Percentiles rank a stretch among this genome's conserved stretches.
Evolutionary conservation across 2,888 invertebrate species (phyloP).

Genomic region (Andrena fulva): DNA sequence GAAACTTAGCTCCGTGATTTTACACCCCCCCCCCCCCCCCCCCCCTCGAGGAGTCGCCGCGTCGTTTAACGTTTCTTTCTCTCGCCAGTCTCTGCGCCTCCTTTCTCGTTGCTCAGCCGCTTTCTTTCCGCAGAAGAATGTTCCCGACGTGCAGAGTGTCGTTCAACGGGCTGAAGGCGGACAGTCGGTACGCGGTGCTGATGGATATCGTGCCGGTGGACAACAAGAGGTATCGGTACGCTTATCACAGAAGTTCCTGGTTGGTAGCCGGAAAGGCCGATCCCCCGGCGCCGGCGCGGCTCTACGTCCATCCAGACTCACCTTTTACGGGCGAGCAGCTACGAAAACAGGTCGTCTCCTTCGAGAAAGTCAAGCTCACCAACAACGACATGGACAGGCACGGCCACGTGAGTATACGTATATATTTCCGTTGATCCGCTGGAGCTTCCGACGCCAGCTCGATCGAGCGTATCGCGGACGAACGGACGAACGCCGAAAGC

Average conservation of each 20-base stretch:
- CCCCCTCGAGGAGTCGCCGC: not conserved
- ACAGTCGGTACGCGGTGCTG: conserved; percentile 95
- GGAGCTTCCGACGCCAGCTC: not conserved
- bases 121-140: conserved; percentile 92
- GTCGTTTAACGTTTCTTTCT: not conserved
- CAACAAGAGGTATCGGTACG: conserved; percentile 98
- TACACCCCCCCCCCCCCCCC: not conserved
- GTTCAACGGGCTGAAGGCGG: conserved; percentile 93
- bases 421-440: not conserved
- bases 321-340: conserved; percentile 98
- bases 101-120: conserved; percentile 5
- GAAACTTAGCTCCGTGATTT: not conserved
- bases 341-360: conserved; percentile 97
- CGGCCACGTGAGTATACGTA: conserved; percentile 91
- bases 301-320: conserved; percentile 98
- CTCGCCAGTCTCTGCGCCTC: conserved; percentile 1
- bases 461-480: not conserved
- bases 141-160: conserved; percentile 98
- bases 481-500: not conserved
- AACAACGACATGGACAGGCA: conserved; percentile 99
- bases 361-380: conserved; percentile 99
- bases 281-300: conserved; percentile 96
- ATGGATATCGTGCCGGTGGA: conserved; percentile 99
- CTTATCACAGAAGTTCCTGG: conserved; percentile 99
- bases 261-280: conserved; percentile 99